Conservation (phyloP, 1,140 invertebrate species). For the Diploscapter pachys region DNA sequence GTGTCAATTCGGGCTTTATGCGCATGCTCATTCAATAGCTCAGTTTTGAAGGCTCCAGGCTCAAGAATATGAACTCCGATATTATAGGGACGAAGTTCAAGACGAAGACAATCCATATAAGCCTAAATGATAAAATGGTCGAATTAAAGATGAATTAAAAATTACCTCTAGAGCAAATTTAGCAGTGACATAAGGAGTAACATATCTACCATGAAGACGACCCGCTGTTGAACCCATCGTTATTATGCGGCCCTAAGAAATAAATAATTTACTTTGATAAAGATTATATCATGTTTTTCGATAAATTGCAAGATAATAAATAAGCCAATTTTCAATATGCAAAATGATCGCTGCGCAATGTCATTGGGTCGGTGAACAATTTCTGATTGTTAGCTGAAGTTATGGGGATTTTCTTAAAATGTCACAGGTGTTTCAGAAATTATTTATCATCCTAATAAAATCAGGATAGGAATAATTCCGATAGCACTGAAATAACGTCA, state of each 20-base stretch:
- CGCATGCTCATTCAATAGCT: constrained; percentile 40
- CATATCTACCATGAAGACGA: constrained; percentile 41
- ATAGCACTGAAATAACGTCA: too few species aligned
- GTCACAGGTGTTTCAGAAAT: too few species aligned
- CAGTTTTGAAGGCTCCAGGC: constrained; percentile 57
- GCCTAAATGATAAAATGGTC: neutral
- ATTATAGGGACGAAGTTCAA: constrained; percentile 47
- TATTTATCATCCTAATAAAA: too few species aligned
- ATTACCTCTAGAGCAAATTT: constrained; percentile 39
- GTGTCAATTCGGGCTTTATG: constrained; percentile 38
- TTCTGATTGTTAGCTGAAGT: too few species aligned
- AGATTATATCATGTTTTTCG: too few species aligned
- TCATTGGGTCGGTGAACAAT: too few species aligned
- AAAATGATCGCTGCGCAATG: too few species aligned
- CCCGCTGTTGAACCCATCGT: constrained; percentile 44
- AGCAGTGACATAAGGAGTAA: constrained; percentile 43
- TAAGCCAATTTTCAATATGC: too few species aligned
- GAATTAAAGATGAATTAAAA: too few species aligned
- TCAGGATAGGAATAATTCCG: too few species aligned
- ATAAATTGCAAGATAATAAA: too few species aligned
- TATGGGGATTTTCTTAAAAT: too few species aligned
- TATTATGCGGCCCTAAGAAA: constrained; percentile 37
- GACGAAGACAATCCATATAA: constrained; percentile 37
- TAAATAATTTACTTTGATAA: neutral
- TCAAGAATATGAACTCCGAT: constrained; percentile 57